Base-by-base conservation (phyloP, 2,888 invertebrate genomes). In the Spodoptera littoralis region DNA sequence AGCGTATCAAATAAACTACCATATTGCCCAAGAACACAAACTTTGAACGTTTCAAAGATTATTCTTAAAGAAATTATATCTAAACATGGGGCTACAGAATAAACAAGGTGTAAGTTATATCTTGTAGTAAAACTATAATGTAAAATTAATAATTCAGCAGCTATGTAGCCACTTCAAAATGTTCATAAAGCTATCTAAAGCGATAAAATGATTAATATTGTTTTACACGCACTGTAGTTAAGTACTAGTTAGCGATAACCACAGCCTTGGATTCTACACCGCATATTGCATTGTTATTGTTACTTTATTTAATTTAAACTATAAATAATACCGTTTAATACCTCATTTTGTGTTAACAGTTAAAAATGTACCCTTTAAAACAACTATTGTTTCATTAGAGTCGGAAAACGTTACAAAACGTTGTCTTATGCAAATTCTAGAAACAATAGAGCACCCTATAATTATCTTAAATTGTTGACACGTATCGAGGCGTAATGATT, bases 401-500 rank as follows among this genome's bases (percentile, higher is more conserved):
- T 65, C 55, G 24, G 61, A 68, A 74, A 70, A 66, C 71, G 71
- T 77, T 72, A 77, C 66, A 72, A 72, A 72, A 76, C 56, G 56
- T 59, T 36, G 30, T 78, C 73, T 79, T 76, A 85, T 85, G 83
- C 69, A 82, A 84, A 86, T 77, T 71, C 72, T 36, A 47, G 76
- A 81, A 85, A 85, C 85, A 87, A 88, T 86, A 77, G 24, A 77
- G 24, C 70, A 75, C 83, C 83, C 83, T 77, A 67, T 89, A 89
- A 89, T 92, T 73, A 74, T 74, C 58, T 45, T 88, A 85, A 77
- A 73, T 67, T 77, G 78, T 84, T 76, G 82, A 73, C 74, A 82
- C 73, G 77, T 85, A 88, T 84, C 86, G 87, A 85, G 83, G 89
- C 89, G 92, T 84, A 88, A 90, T 88, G 82, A 88, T 85, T 85